Base-by-base conservation (phyloP, 2,797 vertebrate species). In the Sorex maritimensis region DNA sequence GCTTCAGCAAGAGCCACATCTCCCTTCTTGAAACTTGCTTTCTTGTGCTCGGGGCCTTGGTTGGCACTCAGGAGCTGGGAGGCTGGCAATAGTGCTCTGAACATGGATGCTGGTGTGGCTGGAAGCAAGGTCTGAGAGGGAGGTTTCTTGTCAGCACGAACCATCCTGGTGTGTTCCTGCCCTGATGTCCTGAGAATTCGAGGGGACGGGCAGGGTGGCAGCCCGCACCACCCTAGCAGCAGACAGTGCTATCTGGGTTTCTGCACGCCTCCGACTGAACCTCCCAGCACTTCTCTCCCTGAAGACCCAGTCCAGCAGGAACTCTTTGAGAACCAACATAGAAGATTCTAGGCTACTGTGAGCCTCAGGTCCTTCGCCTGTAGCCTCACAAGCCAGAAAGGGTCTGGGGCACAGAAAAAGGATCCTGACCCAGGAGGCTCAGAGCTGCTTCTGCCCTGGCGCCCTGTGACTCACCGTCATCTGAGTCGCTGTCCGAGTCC, bases 401-500 rank as follows among this genome's bases (percentile, higher is more conserved):
- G 71, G 44, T n/a, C 72, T 77, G 63, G 38, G 61, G 6, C 19
- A 28, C 0, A 91, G 44, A 82, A 52, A 11, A 26, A 13, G 67
- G 71, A 41, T n/a, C 41, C 30, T n/a, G n/a, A 69, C 28, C 55
- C 34, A 72, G 58, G 10, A 6, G 38, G 30, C 34, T 46, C 52
- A 69, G 34, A 69, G 44, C 44, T 71, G 81, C 26, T 8, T n/a
- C 38, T 46, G 30, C n/a, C 1, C 17, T 0, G 52, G 79, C 11
- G 10, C 49, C 49, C 49, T 1, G 15, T 17, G 19, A 23, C 98
- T 99, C 98, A 99, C 99, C 99, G 96, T 99, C 99, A 79, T 99
- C 99, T 2, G 99, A 99, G 97, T 99, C 99, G 58, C 99, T 99
- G 97, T 99, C 99, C 49, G 99, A 99, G 98, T 99, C 99, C 97